These are phyloP conservation scores for Acanthoscelides obtectus DNA, from an alignment of 2,888 invertebrate genomes.

Conservation along the genomic window DNA sequence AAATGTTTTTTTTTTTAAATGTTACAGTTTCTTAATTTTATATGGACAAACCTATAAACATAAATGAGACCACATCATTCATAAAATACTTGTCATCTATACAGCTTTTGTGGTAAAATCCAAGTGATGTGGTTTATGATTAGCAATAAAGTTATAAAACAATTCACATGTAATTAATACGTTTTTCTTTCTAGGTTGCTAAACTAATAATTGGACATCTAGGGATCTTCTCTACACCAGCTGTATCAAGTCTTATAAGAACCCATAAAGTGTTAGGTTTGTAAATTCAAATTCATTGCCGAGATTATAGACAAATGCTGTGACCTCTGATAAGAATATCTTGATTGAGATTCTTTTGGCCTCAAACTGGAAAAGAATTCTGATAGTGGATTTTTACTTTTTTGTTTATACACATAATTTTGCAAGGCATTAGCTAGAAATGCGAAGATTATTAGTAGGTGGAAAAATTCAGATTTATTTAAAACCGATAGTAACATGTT, in stretches of 20 bases:
- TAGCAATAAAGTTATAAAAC: background rate
- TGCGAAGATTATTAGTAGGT: too few species aligned
- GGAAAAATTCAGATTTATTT: too few species aligned
- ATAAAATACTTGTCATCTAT: too few species aligned
- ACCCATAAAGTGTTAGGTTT: slow-evolving; percentile 73
- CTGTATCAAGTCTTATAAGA: slow-evolving; percentile 91
- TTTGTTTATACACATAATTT: too few species aligned
- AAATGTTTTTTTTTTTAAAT: too few species aligned
- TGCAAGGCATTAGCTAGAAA: too few species aligned
- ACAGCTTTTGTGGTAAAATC: background rate
- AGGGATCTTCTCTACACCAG: slow-evolving; percentile 96
- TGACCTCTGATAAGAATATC: background rate
- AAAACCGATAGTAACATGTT: too few species aligned
- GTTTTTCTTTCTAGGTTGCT: slow-evolving; percentile 56
- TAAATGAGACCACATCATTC: too few species aligned
- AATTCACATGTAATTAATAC: background rate
- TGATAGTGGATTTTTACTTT: background rate
- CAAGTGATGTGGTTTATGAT: background rate
- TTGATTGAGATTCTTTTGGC: background rate
- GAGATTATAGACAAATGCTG: background rate
- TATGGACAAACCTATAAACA: too few species aligned
- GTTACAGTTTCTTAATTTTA: too few species aligned
- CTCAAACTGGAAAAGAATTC: background rate
- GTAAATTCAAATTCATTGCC: background rate
- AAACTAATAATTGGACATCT: slow-evolving; percentile 88